phyloP scores from a whole-genome alignment of 2,888 invertebrate genomes.

The Fragum whitleyi region DNA sequence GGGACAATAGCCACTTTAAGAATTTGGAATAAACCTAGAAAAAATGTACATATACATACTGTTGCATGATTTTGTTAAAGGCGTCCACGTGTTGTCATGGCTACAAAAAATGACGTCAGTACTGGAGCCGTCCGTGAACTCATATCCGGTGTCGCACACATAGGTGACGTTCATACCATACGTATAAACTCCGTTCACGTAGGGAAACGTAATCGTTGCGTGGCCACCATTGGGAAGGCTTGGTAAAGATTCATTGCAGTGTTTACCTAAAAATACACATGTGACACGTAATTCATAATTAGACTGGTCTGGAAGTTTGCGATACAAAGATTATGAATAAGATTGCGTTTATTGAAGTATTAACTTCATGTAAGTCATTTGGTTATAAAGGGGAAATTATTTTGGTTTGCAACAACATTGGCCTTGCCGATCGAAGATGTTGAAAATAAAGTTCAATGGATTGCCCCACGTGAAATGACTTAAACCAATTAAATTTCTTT shows the following conservation, averaged over 20 bases:
- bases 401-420: too few relatives aligned
- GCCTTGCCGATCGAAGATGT: too few relatives aligned
- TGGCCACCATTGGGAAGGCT: constrained; percentile 27
- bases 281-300: neutral
- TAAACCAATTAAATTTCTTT: too few relatives aligned
- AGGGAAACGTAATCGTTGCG: neutral
- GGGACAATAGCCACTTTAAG: too few relatives aligned
- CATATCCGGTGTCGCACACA: constrained; percentile 48
- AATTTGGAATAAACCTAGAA: too few relatives aligned
- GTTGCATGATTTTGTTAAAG: constrained; percentile 45
- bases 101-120: constrained; percentile 35
- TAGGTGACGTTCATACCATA: constrained; percentile 40
- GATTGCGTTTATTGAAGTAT: too few relatives aligned
- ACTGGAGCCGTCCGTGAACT: constrained; percentile 25
- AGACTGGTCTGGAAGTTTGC: too few relatives aligned
- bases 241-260: constrained; percentile 31
- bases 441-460: too few relatives aligned
- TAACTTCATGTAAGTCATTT: too few relatives aligned
- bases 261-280: constrained; percentile 51
- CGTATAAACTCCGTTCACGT: constrained; percentile 22
- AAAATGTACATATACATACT: constrained; percentile 37
- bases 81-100: constrained; percentile 53
- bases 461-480: too few relatives aligned
- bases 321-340: too few relatives aligned
- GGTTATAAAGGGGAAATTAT: too few relatives aligned